These are phyloP conservation scores for Neoarius graeffei DNA, from an alignment of 2,113 vertebrate genomes.

Conservation along the genomic window DNA sequence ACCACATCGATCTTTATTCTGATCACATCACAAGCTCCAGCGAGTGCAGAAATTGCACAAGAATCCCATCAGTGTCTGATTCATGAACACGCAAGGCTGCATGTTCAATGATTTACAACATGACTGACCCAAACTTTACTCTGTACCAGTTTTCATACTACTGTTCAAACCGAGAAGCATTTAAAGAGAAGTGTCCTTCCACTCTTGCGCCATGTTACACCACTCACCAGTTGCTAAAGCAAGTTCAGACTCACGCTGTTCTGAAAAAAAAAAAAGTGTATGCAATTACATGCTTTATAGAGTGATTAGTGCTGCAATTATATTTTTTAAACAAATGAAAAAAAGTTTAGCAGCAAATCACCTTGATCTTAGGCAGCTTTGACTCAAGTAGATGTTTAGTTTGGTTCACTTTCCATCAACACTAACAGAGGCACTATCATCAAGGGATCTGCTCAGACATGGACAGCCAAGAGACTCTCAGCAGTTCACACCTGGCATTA, in stretches of 20 bases:
- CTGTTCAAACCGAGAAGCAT: not conserved
- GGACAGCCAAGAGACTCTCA: too few relatives aligned
- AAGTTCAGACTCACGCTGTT: not conserved
- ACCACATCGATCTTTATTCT: not conserved
- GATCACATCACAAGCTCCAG: not conserved
- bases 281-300: not conserved
- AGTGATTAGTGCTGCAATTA: not conserved
- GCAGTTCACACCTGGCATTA: too few relatives aligned
- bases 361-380: not conserved
- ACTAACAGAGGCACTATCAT: too few relatives aligned
- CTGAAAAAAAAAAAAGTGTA: not conserved
- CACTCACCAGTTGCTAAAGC: not conserved
- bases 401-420: too few relatives aligned
- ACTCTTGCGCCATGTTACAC: not conserved
- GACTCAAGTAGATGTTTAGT: not conserved
- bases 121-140: not conserved
- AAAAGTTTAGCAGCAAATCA: too few relatives aligned
- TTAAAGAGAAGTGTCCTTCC: not conserved
- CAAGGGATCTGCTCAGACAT: too few relatives aligned
- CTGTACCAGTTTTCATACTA: not conserved
- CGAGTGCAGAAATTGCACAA: not conserved
- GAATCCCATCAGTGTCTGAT: not conserved
- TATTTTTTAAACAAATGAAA: not conserved
- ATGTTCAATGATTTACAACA: not conserved
- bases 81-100: not conserved